These are phyloP conservation scores for Tachysurus fulvidraco DNA, from an alignment of 2,113 vertebrate genomes.

Conservation along the genomic window DNA sequence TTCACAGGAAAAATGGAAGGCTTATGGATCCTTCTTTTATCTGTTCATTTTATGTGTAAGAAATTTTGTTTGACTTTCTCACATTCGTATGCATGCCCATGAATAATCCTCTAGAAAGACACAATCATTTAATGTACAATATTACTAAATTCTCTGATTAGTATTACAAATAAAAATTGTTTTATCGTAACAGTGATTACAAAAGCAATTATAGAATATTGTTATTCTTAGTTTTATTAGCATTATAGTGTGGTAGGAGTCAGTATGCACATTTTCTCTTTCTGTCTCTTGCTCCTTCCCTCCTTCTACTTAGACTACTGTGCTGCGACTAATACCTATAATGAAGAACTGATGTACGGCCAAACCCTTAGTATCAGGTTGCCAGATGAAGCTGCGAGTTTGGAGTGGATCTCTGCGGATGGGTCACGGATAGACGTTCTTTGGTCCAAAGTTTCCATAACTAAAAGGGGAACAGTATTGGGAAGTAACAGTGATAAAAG, in stretches of 20 bases:
- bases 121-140: not conserved
- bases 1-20: slow-evolving; percentile 28
- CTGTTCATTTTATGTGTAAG: not conserved
- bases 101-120: not conserved
- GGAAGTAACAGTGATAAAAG: slow-evolving; percentile 48
- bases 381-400: not conserved
- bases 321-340: not conserved
- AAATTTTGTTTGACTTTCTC: not conserved
- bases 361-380: not conserved
- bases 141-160: not conserved
- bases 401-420: slow-evolving; percentile 54
- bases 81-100: not conserved
- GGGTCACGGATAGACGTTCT: not conserved
- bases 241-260: not conserved
- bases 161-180: not conserved
- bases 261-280: not conserved
- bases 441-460: not conserved
- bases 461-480: slow-evolving; percentile 47
- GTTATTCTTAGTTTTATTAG: not conserved
- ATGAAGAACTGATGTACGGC: not conserved
- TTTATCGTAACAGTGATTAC: not conserved
- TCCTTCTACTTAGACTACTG: not conserved
- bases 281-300: not conserved
- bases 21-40: slow-evolving; percentile 4
- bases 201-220: not conserved